Evolutionary conservation across 35 echinoderm and acorn worm species (phyloP).

Genomic region (Lytechinus variegatus): DNA sequence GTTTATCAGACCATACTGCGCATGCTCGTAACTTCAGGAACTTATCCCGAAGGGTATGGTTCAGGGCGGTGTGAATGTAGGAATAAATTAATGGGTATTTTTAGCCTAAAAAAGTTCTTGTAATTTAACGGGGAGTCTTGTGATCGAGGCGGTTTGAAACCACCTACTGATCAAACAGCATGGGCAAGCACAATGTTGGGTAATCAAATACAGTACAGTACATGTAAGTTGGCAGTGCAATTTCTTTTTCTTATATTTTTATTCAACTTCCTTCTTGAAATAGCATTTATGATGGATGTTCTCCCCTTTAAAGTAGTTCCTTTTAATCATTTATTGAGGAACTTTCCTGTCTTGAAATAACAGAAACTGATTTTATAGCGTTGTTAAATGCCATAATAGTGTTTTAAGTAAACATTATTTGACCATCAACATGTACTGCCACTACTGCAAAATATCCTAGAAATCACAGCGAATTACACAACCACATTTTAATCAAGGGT

Average conservation of each 20-base stretch:
- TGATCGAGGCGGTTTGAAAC: no score
- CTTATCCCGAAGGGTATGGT: no score
- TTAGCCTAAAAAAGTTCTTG: no score
- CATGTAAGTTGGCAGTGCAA: not conserved
- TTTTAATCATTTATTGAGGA: not conserved
- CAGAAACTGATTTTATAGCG: not conserved
- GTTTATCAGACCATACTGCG: no score
- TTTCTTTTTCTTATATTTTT: not conserved
- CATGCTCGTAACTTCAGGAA: no score
- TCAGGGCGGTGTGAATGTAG: no score
- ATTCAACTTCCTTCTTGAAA: not conserved
- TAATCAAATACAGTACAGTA: not conserved
- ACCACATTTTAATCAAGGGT: no score
- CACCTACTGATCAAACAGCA: no score
- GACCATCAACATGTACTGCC: no score
- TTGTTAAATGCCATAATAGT: not conserved
- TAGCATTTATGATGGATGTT: not conserved
- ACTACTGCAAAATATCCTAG: not conserved
- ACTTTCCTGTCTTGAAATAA: not conserved
- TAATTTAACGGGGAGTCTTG: no score
- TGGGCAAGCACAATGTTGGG: no score
- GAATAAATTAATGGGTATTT: no score
- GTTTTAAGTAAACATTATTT: not conserved
- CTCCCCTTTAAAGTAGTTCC: not conserved
- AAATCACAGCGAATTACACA: not conserved